Percentiles rank a stretch among this genome's conserved stretches.
phyloP scores from a whole-genome alignment of 2,113 vertebrate genomes.

The Melanostigma gelatinosum region DNA sequence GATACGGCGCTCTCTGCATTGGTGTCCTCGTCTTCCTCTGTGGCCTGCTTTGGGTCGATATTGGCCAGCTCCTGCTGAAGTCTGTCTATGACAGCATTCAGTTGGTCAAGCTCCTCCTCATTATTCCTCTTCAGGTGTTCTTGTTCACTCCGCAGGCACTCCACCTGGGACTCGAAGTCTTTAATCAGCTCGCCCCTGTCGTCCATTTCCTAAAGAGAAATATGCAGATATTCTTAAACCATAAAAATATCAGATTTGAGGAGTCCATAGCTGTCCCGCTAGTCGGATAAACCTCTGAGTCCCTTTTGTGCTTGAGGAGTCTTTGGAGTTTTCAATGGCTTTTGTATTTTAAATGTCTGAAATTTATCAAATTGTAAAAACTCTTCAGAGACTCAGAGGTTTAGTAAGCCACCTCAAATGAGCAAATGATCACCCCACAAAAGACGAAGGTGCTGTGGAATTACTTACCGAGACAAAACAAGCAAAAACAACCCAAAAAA shows the following conservation, averaged over 20 bases:
- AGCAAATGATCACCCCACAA: slow-evolving; percentile 66
- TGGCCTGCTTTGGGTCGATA: slow-evolving; percentile 84
- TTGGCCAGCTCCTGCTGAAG: slow-evolving; percentile 91
- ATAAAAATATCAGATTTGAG: slow-evolving; percentile 2
- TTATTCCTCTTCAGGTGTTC: slow-evolving; percentile 87
- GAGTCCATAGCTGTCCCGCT: not conserved
- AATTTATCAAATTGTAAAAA: not conserved
- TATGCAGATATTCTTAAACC: not conserved
- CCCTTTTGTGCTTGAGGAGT: slow-evolving; percentile 18
- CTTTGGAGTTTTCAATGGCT: not conserved
- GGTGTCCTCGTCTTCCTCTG: slow-evolving; percentile 79
- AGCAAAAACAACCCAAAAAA: slow-evolving; percentile 43
- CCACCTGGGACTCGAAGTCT: slow-evolving; percentile 90
- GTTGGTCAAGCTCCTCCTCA: slow-evolving; percentile 90
- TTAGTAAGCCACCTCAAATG: slow-evolving; percentile 63
- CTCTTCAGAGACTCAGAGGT: slow-evolving; percentile 55
- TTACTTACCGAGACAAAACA: slow-evolving; percentile 65
- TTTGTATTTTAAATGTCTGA: not conserved
- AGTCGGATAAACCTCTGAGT: slow-evolving; percentile 61
- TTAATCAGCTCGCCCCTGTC: slow-evolving; percentile 86
- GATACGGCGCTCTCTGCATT: slow-evolving; percentile 69
- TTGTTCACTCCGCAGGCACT: slow-evolving; percentile 90
- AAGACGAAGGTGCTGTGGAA: slow-evolving; percentile 45
- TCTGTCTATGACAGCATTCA: slow-evolving; percentile 94
- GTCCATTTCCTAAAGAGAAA: slow-evolving; percentile 84